phyloP scores from a whole-genome alignment of 2,797 vertebrate genomes.

The Myripristis murdjan region DNA sequence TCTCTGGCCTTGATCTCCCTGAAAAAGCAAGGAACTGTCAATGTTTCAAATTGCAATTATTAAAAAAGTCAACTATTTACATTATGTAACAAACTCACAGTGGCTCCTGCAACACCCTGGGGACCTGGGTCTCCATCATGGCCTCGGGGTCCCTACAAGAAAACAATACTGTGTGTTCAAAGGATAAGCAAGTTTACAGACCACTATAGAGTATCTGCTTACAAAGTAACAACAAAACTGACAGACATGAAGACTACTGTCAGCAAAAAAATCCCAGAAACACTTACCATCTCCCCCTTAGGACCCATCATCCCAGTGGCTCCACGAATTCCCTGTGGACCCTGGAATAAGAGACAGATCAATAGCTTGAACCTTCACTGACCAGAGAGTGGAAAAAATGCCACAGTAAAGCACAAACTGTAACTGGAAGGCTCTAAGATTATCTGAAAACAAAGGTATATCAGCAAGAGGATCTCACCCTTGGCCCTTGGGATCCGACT shows the following conservation, averaged over 20 bases:
- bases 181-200: neutral
- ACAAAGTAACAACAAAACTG: neutral
- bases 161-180: constrained; percentile 1
- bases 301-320: constrained; percentile 91
- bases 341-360: constrained; percentile 83
- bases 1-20: constrained; percentile 95
- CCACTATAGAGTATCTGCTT: neutral
- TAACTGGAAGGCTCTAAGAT: constrained; percentile 19
- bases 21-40: constrained; percentile 25
- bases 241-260: neutral
- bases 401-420: constrained; percentile 5
- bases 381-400: constrained; percentile 7
- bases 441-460: constrained; percentile 4
- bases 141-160: constrained; percentile 91
- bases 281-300: constrained; percentile 93
- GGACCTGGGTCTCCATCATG: constrained; percentile 93
- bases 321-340: constrained; percentile 92
- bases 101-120: constrained; percentile 91
- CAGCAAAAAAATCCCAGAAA: constrained; percentile 8
- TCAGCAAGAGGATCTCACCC: constrained; percentile 79
- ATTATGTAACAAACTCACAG: constrained; percentile 85
- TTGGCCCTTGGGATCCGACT: constrained; percentile 92
- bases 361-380: constrained; percentile 16
- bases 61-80: constrained; percentile 14
- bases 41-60: neutral